Evolutionary conservation across 2,888 invertebrate species (phyloP), one percentile per base, ranked within the genome.

Genomic region (Eupithecia pulchellata): DNA sequence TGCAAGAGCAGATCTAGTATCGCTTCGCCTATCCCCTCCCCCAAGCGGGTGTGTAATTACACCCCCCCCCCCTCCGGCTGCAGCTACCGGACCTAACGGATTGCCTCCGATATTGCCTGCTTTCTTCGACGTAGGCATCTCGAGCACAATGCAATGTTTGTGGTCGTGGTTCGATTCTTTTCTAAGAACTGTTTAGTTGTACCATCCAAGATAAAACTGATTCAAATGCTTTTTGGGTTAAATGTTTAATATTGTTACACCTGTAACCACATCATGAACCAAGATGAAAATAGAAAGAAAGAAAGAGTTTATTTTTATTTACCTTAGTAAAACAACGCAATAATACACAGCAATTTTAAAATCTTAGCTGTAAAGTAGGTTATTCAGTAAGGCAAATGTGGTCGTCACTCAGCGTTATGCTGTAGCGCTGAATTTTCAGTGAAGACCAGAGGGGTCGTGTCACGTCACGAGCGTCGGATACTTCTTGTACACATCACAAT

Each of bases 41-140:
- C 20, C 52, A 25, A 6, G 20, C n/a, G 47, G 47, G 25, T 25
- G 25, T 25, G 52, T 52, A 52, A 52, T 52, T 25, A 52, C 25
- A 13, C 25, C 52, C 20, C 25, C 52, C 52, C 9, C 1, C 1
- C n/a, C 17, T 52, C 11, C 25, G 13, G 25, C 34, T 34, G 32
- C 34, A 34, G 34, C 20, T 20, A 47, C 20, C 52, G 13, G 25
- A 1, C 25, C 25, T 52, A 25, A 52, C 11, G 52, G 13, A 52
- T 52, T 11, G 52, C 52, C 52, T 52, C 52, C 52, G 52, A 47
- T 25, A 52, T 52, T 52, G 52, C 52, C 20, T 13, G 52, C 25
- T 52, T 52, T 52, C 25, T 20, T 25, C 52, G 20, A 47, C 47
- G 42, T 8, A 42, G n/a, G 42, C n/a, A 20, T 11, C 47, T 20